Base-by-base conservation (phyloP, 1,140 invertebrate genomes). In the Microplitis mediator region DNA sequence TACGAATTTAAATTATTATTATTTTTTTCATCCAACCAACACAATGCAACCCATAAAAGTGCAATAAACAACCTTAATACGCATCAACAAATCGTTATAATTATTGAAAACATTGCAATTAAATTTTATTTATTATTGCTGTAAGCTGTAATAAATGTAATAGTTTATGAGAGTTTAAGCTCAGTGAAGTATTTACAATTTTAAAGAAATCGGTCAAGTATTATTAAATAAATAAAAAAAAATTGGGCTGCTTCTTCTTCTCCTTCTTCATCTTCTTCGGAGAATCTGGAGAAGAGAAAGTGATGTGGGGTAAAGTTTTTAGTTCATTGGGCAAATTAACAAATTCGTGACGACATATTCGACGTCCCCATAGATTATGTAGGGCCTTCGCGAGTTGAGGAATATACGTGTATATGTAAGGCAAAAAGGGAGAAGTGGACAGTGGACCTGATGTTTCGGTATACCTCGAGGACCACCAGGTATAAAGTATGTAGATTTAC, bases 241-340 rank as follows among this genome's bases (percentile, higher is more conserved):
- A 11, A 71, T 63, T 71, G 35, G 51, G 35, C 4, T 31, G 45
- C 39, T 11, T 39, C 14, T 23, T 23, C 23, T 23, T 23, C 23
- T 23, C 23, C 23, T 23, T 23, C 23, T 23, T 23, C 23, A 23
- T 23, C 23, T 23, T 23, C 23, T 35, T 34, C 72, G 39, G 63
- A 74, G 66, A 75, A 64, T 65, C 67, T 74, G 68, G 58, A 68
- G 73, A 36, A 76, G 61, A 75, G 45, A 63, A 75, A 74, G 73
- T 69, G 76, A 45, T 75, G 77, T 76, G 76, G 77, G 79, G 72
- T 72, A 77, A 58, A 65, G 69, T 73, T 82, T 84, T 79, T 82
- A 79, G 79, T 80, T 84, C 83, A 84, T 84, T 81, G 83, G 74
- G 64, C 79, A 81, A 63, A 66, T 36, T 66, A 76, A 82, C 79